A percentile compares a stretch with the other conserved stretches of the same genome.
Conservation (phyloP, 1,140 invertebrate genomes). For the Chelonus insularis region DNA sequence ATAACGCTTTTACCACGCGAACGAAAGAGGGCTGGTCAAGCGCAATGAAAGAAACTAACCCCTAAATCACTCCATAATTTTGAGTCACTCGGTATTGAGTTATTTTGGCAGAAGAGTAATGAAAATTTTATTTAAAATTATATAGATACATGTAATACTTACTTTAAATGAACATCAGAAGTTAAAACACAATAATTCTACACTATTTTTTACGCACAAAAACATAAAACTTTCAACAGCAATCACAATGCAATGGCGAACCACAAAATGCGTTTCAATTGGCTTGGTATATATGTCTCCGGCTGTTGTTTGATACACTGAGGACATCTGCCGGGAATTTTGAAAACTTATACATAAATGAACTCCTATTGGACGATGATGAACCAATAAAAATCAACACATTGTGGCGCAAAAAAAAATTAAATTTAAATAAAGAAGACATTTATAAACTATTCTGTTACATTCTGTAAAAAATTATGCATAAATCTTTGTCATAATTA, state of each 20-base stretch:
- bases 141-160: neutral
- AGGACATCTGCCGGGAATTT: conserved; percentile 37
- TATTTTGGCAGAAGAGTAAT: neutral
- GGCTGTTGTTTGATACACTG: conserved; percentile 28
- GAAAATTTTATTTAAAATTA: neutral
- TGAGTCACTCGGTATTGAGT: neutral
- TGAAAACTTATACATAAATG: neutral
- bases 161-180: neutral
- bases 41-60: conserved; percentile 39
- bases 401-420: too few relatives aligned
- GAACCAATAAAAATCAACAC: neutral
- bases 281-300: too few relatives aligned
- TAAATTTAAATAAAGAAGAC: too few relatives aligned
- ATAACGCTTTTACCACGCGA: conserved; percentile 35
- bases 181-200: conserved; percentile 28
- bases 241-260: conserved; percentile 46
- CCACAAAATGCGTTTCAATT: conserved; percentile 29
- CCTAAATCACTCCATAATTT: conserved; percentile 15
- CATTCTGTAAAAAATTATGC: too few relatives aligned
- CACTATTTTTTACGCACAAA: conserved; percentile 44
- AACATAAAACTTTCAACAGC: conserved; percentile 38
- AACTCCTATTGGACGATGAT: conserved; percentile 17
- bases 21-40: conserved; percentile 36
- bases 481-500: too few relatives aligned
- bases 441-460: too few relatives aligned